These are phyloP conservation scores for Platycnemis pennipes DNA, from an alignment of 2,888 invertebrate species.

Conservation along the genomic window DNA sequence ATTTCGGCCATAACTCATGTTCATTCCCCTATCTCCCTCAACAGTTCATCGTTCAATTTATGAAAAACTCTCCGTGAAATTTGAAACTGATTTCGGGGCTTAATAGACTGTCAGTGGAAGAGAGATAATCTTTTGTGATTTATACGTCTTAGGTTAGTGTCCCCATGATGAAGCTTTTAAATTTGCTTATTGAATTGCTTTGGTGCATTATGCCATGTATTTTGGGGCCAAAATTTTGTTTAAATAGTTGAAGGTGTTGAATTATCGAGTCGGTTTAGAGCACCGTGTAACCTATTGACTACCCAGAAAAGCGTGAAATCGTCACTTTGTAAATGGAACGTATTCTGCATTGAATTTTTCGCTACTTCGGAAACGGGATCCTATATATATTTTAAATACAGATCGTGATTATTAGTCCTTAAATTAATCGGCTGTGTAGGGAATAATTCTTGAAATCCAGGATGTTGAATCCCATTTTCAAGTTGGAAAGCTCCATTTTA, in stretches of 20 bases:
- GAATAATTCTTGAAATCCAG: too few relatives aligned
- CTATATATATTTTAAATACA: too few relatives aligned
- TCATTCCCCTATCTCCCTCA: not conserved
- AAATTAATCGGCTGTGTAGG: too few relatives aligned
- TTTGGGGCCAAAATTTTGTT: not conserved
- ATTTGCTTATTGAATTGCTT: not conserved
- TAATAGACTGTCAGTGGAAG: not conserved
- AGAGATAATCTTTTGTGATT: not conserved
- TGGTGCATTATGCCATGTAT: not conserved
- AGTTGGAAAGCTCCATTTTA: too few relatives aligned
- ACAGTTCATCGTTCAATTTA: conserved; percentile 15
- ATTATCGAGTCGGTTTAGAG: not conserved
- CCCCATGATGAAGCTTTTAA: conserved; percentile 44
- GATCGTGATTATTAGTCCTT: too few relatives aligned
- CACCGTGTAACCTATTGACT: too few relatives aligned
- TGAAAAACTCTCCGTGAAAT: not conserved
- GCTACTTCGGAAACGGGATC: too few relatives aligned
- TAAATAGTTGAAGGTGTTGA: not conserved
- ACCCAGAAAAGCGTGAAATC: too few relatives aligned
- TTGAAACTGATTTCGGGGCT: not conserved
- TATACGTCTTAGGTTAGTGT: not conserved
- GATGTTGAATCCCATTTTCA: too few relatives aligned
- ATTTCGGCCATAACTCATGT: conserved; percentile 29
- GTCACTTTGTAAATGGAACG: too few relatives aligned
- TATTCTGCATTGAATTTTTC: too few relatives aligned